Evolutionary conservation across 1,140 invertebrate species (phyloP), one percentile per base, ranked within the genome.

Genomic region (Drosophila oshimai): DNA sequence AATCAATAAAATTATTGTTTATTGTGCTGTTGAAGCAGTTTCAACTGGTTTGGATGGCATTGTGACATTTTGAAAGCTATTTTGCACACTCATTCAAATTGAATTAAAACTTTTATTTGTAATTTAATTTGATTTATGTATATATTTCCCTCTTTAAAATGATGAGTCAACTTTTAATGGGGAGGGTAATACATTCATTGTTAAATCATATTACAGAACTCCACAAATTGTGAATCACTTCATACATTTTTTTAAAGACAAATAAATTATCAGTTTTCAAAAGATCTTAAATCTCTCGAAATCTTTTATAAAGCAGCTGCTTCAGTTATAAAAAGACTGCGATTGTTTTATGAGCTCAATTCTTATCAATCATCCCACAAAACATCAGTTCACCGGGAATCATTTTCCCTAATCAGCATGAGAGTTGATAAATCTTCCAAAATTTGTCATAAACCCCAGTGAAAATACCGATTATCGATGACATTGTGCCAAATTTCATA

Each of bases 81-180:
- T 80, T 74, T 61, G 49, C 78, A 54, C 79, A 71, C 42, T 71
- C 62, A 62, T 49, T 53, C 64, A 79, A 83, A 83, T 83, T 84
- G 79, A 84, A 83, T 83, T 83, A 78, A 74, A 49, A 57, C 71
- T 78, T 73, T 34, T 46, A 53, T 50, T 34, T 47, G n/a, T n/a
- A n/a, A 64, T 50, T 50, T 51, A 46, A 26, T 65, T 75, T 72
- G 77, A 81, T 67, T 76, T 51, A 72, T 44, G 42, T 24, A 5
- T 44, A 46, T 24, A 5, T 15, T 4, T 29, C 12, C 4, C 22
- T 6, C 22, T 6, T 2, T 7, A 20, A 15, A 64, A 39, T 20
- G 60, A 72, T 76, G 54, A 77, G 44, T 61, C 47, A 42, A 54
- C 33, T 10, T 24, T 6, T 15, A 22, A 26, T 26, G 50, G 50